A percentile compares a stretch with the other conserved stretches of the same genome.
These are phyloP conservation scores for Operophtera brumata DNA, from an alignment of 2,888 invertebrate species.

Conservation along the genomic window DNA sequence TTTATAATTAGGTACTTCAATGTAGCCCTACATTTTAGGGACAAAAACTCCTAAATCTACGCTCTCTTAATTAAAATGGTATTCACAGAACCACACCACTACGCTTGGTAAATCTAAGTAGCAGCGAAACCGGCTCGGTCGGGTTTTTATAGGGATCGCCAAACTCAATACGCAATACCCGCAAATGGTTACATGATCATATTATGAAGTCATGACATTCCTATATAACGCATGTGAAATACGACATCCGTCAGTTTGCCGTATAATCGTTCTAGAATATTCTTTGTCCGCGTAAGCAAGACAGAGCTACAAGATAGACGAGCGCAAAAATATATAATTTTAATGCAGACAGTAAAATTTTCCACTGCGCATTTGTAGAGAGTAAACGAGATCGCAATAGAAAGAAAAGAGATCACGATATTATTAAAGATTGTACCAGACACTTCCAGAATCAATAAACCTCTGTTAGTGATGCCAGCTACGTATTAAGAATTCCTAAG, in stretches of 20 bases:
- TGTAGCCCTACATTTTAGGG: constrained; percentile 44
- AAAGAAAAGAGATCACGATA: constrained; percentile 16
- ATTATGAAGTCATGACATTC: constrained; percentile 1
- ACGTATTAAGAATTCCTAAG: not conserved
- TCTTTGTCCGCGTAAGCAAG: constrained; percentile 35
- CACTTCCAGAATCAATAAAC: constrained; percentile 25
- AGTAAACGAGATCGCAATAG: constrained; percentile 13
- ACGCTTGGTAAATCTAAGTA: constrained; percentile 53
- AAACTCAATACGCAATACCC: constrained; percentile 22
- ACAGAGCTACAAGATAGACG: constrained; percentile 29
- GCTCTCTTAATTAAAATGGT: constrained; percentile 20
- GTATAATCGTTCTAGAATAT: constrained; percentile 37
- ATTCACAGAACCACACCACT: constrained; percentile 51
- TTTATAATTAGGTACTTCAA: constrained; percentile 37
- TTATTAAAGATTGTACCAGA: not conserved
- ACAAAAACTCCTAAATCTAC: constrained; percentile 26
- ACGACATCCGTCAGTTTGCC: constrained; percentile 24
- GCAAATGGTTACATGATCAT: constrained; percentile 24
- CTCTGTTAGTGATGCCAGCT: constrained; percentile 24
- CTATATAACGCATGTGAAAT: not conserved
- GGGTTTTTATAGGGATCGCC: constrained; percentile 47
- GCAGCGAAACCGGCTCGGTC: constrained; percentile 28
- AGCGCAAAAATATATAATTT: constrained; percentile 11
- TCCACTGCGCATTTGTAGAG: constrained; percentile 2
- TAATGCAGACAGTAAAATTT: constrained; percentile 18